Evolutionary conservation across 2,888 invertebrate species (phyloP).

Genomic region (Spisula subtruncata): DNA sequence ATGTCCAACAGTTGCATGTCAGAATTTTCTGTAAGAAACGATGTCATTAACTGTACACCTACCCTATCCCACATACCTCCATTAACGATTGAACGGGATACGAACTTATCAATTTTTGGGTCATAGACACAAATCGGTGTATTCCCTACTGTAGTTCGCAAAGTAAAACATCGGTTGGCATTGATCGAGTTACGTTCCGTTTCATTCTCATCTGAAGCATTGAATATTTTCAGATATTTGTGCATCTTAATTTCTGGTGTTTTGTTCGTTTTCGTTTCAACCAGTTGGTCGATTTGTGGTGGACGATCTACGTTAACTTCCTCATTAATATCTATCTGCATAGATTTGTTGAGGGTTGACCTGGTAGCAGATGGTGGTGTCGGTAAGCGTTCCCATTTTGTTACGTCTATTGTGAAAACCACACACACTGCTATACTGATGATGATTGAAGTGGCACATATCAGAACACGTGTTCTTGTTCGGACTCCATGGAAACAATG

Average conservation of each 20-base stretch:
- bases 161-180: not conserved
- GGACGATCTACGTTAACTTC: not conserved
- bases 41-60: not conserved
- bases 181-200: not conserved
- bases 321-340: too few relatives aligned
- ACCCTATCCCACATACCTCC: not conserved
- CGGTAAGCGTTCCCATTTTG: too few relatives aligned
- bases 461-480: too few relatives aligned
- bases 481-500: too few relatives aligned
- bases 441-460: too few relatives aligned
- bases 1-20: constrained; percentile 70
- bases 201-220: not conserved
- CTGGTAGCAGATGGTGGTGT: too few relatives aligned
- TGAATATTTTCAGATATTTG: not conserved
- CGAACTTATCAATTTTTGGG: not conserved
- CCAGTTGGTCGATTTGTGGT: not conserved
- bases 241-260: not conserved
- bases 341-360: too few relatives aligned
- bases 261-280: not conserved
- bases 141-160: not conserved
- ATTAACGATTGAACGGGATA: not conserved
- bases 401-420: too few relatives aligned
- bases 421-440: too few relatives aligned
- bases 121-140: not conserved
- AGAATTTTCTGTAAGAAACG: not conserved